These are phyloP conservation scores for Dexiosoma caninum DNA, from an alignment of 2,888 invertebrate genomes.

Conservation along the genomic window DNA sequence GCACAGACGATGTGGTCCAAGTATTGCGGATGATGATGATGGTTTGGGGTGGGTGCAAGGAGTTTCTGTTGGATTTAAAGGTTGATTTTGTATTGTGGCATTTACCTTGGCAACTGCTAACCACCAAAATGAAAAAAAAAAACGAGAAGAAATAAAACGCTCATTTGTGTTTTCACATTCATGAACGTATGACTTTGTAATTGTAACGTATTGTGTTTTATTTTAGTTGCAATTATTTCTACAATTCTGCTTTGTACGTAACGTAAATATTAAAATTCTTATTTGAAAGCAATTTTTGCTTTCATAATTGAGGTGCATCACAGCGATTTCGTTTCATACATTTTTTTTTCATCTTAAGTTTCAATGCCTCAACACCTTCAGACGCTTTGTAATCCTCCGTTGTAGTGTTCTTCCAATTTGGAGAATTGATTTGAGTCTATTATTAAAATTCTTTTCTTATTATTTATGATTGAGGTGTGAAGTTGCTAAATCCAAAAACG, in stretches of 20 bases:
- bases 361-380: conserved; percentile 33
- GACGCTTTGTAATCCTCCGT: background rate
- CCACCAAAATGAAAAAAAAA: background rate
- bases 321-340: too few relatives aligned
- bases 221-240: background rate
- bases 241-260: too few relatives aligned
- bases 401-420: background rate
- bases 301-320: conserved; percentile 52
- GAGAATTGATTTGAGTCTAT: conserved; percentile 43
- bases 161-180: conserved; percentile 32
- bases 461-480: conserved; percentile 61
- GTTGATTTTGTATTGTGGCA: conserved; percentile 64
- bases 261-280: background rate
- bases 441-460: conserved; percentile 29
- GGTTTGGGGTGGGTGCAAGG: conserved; percentile 30
- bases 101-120: conserved; percentile 64
- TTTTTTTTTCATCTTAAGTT: background rate
- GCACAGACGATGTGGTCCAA: conserved; percentile 15
- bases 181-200: conserved; percentile 37
- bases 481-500: conserved; percentile 57
- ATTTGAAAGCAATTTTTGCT: conserved; percentile 7
- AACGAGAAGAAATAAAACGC: conserved; percentile 32
- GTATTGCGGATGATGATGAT: conserved; percentile 7
- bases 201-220: conserved; percentile 45
- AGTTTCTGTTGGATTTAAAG: conserved; percentile 57